Conservation (phyloP, 2,888 invertebrate species). For the Metacarcinus magister region DNA sequence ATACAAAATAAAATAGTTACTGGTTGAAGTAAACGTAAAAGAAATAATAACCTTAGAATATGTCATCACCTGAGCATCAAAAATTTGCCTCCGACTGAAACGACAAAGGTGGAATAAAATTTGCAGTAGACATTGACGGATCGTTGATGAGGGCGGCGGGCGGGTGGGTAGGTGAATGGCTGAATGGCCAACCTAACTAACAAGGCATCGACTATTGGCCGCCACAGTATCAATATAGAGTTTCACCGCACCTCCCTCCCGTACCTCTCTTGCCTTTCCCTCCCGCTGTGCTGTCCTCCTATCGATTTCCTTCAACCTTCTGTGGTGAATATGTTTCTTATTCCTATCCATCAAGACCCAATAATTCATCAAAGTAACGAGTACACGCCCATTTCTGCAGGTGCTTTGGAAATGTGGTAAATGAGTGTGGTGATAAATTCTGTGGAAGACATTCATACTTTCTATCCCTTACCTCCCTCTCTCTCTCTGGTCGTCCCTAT, state of each 20-base stretch:
- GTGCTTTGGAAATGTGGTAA: not conserved
- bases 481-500: not conserved
- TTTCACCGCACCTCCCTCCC: not conserved
- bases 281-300: not conserved
- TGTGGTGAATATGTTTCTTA: not conserved
- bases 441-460: not conserved
- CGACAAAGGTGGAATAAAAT: not conserved
- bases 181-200: not conserved
- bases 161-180: not conserved
- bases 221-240: not conserved
- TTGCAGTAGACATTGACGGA: not conserved
- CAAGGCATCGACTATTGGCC: constrained; percentile 23
- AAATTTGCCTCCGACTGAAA: not conserved
- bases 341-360: not conserved
- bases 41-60: not conserved
- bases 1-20: not conserved
- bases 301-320: not conserved
- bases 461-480: not conserved
- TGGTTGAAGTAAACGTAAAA: not conserved
- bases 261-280: not conserved
- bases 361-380: not conserved
- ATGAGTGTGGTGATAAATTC: not conserved
- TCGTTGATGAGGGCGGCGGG: not conserved
- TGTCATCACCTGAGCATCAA: not conserved
- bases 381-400: not conserved